Percentiles rank a stretch among this genome's conserved stretches.
These are phyloP conservation scores for Thamnophis elegans DNA, from an alignment of 2,797 vertebrate species.

Conservation along the genomic window DNA sequence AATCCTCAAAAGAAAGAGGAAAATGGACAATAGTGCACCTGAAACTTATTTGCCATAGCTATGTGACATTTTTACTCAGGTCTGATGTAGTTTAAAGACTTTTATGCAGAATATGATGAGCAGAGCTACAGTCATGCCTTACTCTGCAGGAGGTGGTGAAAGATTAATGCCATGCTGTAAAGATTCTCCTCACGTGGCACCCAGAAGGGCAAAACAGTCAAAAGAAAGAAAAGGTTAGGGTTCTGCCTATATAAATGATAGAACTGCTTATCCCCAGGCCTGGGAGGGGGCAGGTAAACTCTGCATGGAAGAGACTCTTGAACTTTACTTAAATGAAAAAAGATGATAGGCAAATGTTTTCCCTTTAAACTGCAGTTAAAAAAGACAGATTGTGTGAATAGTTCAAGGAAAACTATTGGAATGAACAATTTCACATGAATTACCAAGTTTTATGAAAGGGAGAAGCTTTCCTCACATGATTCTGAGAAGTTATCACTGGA, in stretches of 20 bases:
- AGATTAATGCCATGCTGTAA: slow-evolving; percentile 17
- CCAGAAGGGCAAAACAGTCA: slow-evolving; percentile 22
- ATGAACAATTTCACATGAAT: slow-evolving; percentile 16
- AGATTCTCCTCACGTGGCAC: slow-evolving; percentile 21
- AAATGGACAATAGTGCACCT: not conserved
- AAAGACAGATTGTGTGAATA: not conserved
- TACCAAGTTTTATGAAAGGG: not conserved
- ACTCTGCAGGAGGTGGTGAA: not conserved
- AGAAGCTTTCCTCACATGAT: not conserved
- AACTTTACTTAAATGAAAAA: slow-evolving; percentile 26
- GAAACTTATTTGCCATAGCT: not conserved
- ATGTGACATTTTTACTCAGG: not conserved
- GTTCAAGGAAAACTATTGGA: not conserved
- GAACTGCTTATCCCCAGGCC: not conserved
- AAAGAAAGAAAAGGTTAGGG: slow-evolving; percentile 3
- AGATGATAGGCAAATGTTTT: not conserved
- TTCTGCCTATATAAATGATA: not conserved
- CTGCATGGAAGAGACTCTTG: not conserved
- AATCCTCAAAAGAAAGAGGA: not conserved
- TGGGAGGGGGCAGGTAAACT: not conserved
- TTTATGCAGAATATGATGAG: not conserved
- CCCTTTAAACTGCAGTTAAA: not conserved
- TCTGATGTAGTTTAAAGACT: slow-evolving; percentile 24
- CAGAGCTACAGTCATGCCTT: not conserved
- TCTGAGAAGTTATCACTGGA: slow-evolving; percentile 7